Conservation (phyloP, 2,797 vertebrate genomes). For the Hydrophis major region DNA sequence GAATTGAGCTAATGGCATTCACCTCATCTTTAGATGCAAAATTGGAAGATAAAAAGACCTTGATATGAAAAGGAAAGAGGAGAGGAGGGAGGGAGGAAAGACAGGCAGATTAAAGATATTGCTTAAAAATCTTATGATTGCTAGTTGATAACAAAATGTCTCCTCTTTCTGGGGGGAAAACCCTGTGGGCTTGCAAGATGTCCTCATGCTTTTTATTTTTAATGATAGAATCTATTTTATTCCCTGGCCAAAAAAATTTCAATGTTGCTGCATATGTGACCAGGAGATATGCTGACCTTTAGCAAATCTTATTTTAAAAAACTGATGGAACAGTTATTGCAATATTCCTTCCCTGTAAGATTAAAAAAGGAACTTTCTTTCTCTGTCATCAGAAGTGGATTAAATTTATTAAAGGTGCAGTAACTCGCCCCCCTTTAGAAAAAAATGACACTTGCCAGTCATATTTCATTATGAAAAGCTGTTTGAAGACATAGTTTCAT, state of each 20-base stretch:
- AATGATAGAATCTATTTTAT: conserved; percentile 88
- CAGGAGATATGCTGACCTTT: conserved; percentile 88
- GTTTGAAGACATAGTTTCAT: conserved; percentile 52
- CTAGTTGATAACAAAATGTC: conserved; percentile 77
- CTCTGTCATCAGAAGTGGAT: conserved; percentile 74
- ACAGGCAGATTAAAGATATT: conserved; percentile 78
- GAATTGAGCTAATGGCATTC: conserved; percentile 86
- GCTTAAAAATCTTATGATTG: conserved; percentile 80
- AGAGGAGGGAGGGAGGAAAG: conserved; percentile 57
- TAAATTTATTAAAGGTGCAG: conserved; percentile 77
- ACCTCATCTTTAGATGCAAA: conserved; percentile 85
- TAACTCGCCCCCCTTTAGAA: conserved; percentile 54
- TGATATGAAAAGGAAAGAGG: conserved; percentile 77
- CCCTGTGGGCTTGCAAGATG: conserved; percentile 74
- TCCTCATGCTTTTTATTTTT: conserved; percentile 79
- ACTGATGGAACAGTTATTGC: conserved; percentile 83
- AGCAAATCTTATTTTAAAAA: conserved; percentile 82
- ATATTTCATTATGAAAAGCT: conserved; percentile 66
- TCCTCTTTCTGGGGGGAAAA: conserved; percentile 68
- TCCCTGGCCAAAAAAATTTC: conserved; percentile 81
- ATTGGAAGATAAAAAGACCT: conserved; percentile 87
- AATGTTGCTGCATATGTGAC: conserved; percentile 82
- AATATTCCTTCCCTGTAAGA: conserved; percentile 79
- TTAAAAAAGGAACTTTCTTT: conserved; percentile 74
- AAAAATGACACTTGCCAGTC: conserved; percentile 70